Conservation (phyloP, 2,113 vertebrate species). For the Cochlearius cochlearius region DNA sequence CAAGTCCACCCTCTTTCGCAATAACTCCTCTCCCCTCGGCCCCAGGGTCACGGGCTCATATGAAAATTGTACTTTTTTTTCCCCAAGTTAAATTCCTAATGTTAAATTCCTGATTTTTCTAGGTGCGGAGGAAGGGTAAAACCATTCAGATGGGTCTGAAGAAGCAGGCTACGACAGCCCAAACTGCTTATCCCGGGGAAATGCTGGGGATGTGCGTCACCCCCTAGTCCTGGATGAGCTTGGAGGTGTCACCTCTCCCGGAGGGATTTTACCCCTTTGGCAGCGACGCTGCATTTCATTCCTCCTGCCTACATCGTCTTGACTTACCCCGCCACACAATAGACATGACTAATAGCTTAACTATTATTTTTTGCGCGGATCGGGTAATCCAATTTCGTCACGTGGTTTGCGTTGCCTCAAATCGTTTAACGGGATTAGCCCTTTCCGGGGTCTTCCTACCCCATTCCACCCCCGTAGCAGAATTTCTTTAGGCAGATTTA, state of each 20-base stretch:
- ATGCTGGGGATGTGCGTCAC: background rate
- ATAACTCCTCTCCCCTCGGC: background rate
- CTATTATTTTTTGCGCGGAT: background rate
- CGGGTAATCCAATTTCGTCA: conserved; percentile 48
- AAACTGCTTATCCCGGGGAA: background rate
- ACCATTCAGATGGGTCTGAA: background rate
- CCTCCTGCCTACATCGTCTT: background rate
- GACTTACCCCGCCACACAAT: background rate
- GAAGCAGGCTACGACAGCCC: background rate
- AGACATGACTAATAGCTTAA: conserved; percentile 38
- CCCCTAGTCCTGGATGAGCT: background rate
- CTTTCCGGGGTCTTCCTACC: background rate
- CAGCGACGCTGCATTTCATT: background rate
- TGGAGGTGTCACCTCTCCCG: background rate
- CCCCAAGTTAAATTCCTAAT: background rate
- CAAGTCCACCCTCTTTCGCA: background rate
- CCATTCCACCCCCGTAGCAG: background rate
- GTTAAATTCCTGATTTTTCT: background rate
- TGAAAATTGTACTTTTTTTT: background rate
- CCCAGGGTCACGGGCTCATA: background rate
- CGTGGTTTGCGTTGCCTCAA: background rate
- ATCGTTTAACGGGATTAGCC: conserved; percentile 31
- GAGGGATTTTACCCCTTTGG: background rate
- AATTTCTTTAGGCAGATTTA: conserved; percentile 29
- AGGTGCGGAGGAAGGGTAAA: background rate